A percentile compares a stretch with the other conserved stretches of the same genome.
phyloP scores from a whole-genome alignment of 2,888 invertebrate genomes.

The Mactromeris polynyma region DNA sequence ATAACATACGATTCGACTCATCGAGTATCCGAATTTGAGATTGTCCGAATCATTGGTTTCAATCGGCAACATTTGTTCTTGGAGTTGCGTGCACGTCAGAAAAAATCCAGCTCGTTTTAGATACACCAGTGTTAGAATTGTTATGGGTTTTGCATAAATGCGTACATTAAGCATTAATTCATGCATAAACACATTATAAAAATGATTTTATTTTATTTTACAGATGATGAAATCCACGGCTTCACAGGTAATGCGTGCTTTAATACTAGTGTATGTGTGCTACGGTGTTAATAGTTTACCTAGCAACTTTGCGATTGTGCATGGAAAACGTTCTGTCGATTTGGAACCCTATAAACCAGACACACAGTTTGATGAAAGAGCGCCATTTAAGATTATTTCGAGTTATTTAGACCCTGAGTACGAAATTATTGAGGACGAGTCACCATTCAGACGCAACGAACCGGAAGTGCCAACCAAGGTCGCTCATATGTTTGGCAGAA shows the following conservation, averaged over 20 bases:
- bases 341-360: background rate
- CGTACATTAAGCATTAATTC: too few species aligned
- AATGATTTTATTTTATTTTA: background rate
- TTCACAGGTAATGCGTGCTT: background rate
- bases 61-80: too few species aligned
- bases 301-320: background rate
- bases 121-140: too few species aligned
- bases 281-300: background rate
- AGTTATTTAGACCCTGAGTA: background rate
- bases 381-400: background rate
- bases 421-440: background rate
- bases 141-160: too few species aligned
- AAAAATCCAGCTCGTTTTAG: too few species aligned
- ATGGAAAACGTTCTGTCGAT: background rate
- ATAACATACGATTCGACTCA: too few species aligned
- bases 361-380: background rate
- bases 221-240: constrained; percentile 1
- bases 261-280: background rate
- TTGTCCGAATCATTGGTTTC: too few species aligned
- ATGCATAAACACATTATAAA: too few species aligned
- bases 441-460: background rate
- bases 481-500: constrained; percentile 17
- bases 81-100: too few species aligned
- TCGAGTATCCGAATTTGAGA: too few species aligned
- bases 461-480: constrained; percentile 11